A percentile compares a stretch with the other conserved stretches of the same genome.
phyloP scores from a whole-genome alignment of 2,888 invertebrate genomes.

The Megaustenia siamemsis region DNA sequence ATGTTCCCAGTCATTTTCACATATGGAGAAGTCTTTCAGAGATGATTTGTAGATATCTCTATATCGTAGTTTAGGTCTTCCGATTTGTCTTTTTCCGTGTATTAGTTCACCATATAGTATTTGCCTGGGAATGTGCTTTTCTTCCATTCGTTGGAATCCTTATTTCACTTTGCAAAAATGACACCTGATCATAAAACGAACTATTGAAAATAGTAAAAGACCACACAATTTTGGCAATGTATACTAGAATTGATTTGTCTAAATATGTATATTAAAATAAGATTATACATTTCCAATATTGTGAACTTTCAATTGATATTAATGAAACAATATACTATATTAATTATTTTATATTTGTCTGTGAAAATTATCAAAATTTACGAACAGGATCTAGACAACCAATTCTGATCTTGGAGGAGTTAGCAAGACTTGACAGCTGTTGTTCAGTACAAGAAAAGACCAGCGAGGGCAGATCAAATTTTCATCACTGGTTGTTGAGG shows the following conservation, averaged over 20 bases:
- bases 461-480: slow-evolving; percentile 65
- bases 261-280: not conserved
- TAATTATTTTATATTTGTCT: not conserved
- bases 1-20: too few relatives aligned
- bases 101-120: too few relatives aligned
- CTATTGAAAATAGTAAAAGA: too few relatives aligned
- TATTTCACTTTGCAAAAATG: too few relatives aligned
- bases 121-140: too few relatives aligned
- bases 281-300: not conserved
- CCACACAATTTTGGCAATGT: too few relatives aligned
- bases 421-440: slow-evolving; percentile 59
- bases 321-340: not conserved
- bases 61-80: too few relatives aligned
- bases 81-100: too few relatives aligned
- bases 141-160: too few relatives aligned
- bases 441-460: slow-evolving; percentile 56
- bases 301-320: not conserved
- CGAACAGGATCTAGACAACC: slow-evolving; percentile 63
- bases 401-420: slow-evolving; percentile 73
- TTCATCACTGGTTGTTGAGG: slow-evolving; percentile 76
- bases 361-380: not conserved
- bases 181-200: too few relatives aligned
- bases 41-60: too few relatives aligned
- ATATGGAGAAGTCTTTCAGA: too few relatives aligned
- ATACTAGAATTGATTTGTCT: not conserved